Evolutionary conservation across 2,888 invertebrate species (phyloP), one percentile per base, ranked within the genome.

Genomic region (Cyrtodaria siliqua): DNA sequence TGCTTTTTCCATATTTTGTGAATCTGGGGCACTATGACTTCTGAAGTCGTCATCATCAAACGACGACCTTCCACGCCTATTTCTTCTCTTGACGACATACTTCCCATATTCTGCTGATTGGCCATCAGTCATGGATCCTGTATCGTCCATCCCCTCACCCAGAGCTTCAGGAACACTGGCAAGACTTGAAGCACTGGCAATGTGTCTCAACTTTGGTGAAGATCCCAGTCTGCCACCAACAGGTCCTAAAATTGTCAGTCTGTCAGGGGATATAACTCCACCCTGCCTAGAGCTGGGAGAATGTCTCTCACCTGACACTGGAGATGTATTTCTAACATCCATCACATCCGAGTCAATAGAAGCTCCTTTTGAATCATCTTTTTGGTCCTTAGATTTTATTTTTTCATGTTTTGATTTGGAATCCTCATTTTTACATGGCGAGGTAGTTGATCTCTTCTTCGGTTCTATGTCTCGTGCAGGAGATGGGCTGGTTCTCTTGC

Each of bases 151-250:
- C 68, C 38, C 67, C 50, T 90, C 90, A 50, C 75, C 60, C 2
- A 86, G 50, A 23, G 85, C 84, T 66, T 90, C 90, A 40, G 90
- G 90, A 24, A 90, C 90, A 86, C 87, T 90, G 18, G 89, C 88
- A 44, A 90, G 73, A 68, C 86, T 88, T 9, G 86, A 84, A 53
- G 86, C 85, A 79, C 90, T 89, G 33, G 84, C 71, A 24, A 86
- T 79, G 49, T 86, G 85, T 57, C 85, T 68, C n/a, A 67, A 44
- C 42, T 61, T 77, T 38, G 55, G 49, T 55, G 70, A 64, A 42
- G 62, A 71, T 47, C 66, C 61, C 40, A 49, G 18, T 29, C 73
- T 55, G 8, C 20, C 63, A 47, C 44, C 23, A 23, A 42, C 59
- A 38, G 68, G 40, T 63, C 67, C 56, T 23, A 55, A 26, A 40